phyloP scores from a whole-genome alignment of 2,797 vertebrate genomes.

The Gymnopithys bicolor region DNA sequence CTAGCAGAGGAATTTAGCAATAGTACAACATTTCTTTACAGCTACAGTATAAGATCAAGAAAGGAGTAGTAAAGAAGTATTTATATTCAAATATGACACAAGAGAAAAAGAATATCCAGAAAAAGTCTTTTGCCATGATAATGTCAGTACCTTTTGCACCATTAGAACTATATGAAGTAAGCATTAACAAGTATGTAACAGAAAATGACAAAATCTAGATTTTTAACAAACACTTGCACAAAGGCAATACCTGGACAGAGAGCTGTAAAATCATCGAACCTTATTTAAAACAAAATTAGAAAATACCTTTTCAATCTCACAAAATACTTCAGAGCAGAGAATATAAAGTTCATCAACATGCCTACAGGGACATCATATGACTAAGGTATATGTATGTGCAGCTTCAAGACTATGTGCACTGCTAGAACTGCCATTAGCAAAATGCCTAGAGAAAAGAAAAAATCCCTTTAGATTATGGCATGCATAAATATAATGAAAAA shows the following conservation, averaged over 20 bases:
- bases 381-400: not conserved
- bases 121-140: not conserved
- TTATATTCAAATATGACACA: not conserved
- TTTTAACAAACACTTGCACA: not conserved
- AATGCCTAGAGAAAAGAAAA: not conserved
- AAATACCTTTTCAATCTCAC: not conserved
- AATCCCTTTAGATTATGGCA: not conserved
- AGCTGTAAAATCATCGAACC: not conserved
- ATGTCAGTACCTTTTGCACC: not conserved
- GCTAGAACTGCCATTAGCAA: not conserved
- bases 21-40: not conserved
- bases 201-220: not conserved
- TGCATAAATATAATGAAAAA: not conserved
- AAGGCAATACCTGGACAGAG: not conserved
- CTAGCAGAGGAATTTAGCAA: not conserved
- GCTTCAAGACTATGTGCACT: not conserved
- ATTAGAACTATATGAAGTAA: not conserved
- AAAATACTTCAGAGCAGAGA: not conserved
- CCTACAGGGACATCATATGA: not conserved
- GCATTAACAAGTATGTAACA: not conserved
- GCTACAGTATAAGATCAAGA: not conserved
- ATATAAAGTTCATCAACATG: not conserved
- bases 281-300: not conserved
- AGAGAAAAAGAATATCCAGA: not conserved
- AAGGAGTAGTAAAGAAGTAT: not conserved